Conservation (phyloP, 1,140 invertebrate species). For the Aradophagus sp. region DNA sequence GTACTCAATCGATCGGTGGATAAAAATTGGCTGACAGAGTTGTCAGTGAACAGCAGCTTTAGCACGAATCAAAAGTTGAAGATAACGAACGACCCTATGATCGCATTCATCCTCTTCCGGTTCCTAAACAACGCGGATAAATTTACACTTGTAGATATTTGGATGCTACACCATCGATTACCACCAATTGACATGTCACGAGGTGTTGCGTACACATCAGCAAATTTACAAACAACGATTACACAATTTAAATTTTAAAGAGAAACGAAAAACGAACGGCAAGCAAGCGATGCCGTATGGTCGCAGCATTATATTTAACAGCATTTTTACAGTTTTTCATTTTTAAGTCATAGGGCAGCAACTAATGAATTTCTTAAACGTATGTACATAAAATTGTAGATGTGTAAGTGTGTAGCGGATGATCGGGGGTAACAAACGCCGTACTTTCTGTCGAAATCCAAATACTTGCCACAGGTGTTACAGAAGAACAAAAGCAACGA, state of each 20-base stretch:
- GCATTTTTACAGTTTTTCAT: constrained; percentile 50
- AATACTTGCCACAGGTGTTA: constrained; percentile 44
- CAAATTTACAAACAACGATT: too few relatives aligned
- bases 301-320: too few relatives aligned
- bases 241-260: too few relatives aligned
- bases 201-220: too few relatives aligned
- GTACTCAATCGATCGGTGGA: constrained; percentile 97
- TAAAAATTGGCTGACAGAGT: constrained; percentile 86
- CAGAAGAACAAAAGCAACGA: constrained; percentile 52
- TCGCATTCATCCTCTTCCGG: constrained; percentile 58
- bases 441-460: constrained; percentile 37
- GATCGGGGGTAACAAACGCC: constrained; percentile 14
- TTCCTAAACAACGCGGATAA: constrained; percentile 56
- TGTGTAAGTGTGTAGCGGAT: constrained; percentile 7
- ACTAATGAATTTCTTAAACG: constrained; percentile 23
- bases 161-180: constrained; percentile 22
- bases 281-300: too few relatives aligned
- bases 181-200: too few relatives aligned
- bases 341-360: not conserved
- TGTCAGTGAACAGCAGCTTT: constrained; percentile 47
- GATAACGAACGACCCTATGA: constrained; percentile 33
- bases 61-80: constrained; percentile 51
- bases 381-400: constrained; percentile 38
- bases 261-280: too few relatives aligned
- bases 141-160: constrained; percentile 38